Base-by-base conservation (phyloP, 2,797 vertebrate genomes). In the Lagocephalus sceleratus region DNA sequence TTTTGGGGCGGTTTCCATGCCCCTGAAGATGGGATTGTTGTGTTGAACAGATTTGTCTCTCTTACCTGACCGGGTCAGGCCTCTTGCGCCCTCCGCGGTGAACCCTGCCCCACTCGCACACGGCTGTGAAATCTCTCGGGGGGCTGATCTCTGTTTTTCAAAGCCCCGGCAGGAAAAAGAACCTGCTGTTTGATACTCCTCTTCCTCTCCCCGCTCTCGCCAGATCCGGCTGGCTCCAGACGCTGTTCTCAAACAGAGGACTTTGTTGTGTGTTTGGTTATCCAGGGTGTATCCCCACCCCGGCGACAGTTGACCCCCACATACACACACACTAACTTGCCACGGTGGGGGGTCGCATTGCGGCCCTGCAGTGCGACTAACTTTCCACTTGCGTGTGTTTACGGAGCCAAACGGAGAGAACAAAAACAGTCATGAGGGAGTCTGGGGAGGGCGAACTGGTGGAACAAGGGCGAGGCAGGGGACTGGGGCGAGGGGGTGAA, bases 91-190 rank as follows among this genome's bases (percentile, higher is more conserved):
- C 38, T 39, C 16, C 5, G 7, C 39, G 40, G 16, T 58, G 23
- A 73, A 55, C 51, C 14, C 42, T 63, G 46, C 54, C 54, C 54
- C 45, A 71, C 58, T 81, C 76, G 74, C 76, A 82, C 85, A 42
- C 2, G 76, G 60, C 75, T 53, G 45, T 77, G 81, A 87, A 91
- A 89, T 90, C 79, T 86, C 65, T 48, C 55, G 57, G 85, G 76
- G 86, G 78, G 77, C 63, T 57, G 66, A 77, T 57, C 44, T 52
- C 64, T 70, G 56, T 60, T 79, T 80, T 69, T 60, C 47, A 69
- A 71, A 35, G 61, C 58, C 66, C 51, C 60, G 3, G 68, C 59
- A 63, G 75, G 75, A 73, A 89, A 89, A 88, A 69, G 71, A 78
- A 78, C 66, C 73, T 75, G 81, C 83, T 82, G 81, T 87, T 77